phyloP scores from a whole-genome alignment of 2,113 vertebrate species.

The Hippocampus mohnikei region DNA sequence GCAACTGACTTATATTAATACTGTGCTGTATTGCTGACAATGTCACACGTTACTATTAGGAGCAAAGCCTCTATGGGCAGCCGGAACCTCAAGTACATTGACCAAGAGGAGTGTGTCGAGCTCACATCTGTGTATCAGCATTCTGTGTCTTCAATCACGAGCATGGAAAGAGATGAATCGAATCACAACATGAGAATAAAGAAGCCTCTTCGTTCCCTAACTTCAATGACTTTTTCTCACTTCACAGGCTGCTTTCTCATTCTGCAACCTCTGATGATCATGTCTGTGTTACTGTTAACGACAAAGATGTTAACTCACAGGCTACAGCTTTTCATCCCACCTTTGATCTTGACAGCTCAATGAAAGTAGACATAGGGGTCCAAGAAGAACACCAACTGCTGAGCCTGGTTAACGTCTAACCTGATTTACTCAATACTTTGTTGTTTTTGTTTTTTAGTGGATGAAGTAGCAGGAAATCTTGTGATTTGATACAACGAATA shows the following conservation, averaged over 20 bases:
- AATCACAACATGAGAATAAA: conserved; percentile 40
- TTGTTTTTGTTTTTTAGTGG: conserved; percentile 36
- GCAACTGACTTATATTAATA: conserved; percentile 45
- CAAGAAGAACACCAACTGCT: conserved; percentile 41
- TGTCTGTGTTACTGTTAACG: conserved; percentile 46
- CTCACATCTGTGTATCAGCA: conserved; percentile 31
- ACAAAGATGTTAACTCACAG: conserved; percentile 61
- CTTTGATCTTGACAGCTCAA: conserved; percentile 58
- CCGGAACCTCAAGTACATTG: conserved; percentile 27
- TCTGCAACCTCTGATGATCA: conserved; percentile 58
- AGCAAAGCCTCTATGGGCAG: conserved; percentile 6
- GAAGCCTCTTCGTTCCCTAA: conserved; percentile 30
- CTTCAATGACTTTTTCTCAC: conserved; percentile 50
- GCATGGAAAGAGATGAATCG: conserved; percentile 47
- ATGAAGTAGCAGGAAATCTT: conserved; percentile 37
- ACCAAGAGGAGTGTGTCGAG: conserved; percentile 15
- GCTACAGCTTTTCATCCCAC: conserved; percentile 54
- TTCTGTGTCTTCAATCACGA: conserved; percentile 54
- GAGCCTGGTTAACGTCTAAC: conserved; percentile 56
- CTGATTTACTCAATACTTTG: conserved; percentile 41
- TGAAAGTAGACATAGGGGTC: conserved; percentile 48
- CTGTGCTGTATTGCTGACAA: conserved; percentile 24
- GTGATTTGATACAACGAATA: conserved; percentile 43
- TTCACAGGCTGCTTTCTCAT: conserved; percentile 51
- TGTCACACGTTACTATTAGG: conserved; percentile 46